Evolutionary conservation across 2,797 vertebrate genomes (phyloP).

Genomic region (Bradypodion ventrale): DNA sequence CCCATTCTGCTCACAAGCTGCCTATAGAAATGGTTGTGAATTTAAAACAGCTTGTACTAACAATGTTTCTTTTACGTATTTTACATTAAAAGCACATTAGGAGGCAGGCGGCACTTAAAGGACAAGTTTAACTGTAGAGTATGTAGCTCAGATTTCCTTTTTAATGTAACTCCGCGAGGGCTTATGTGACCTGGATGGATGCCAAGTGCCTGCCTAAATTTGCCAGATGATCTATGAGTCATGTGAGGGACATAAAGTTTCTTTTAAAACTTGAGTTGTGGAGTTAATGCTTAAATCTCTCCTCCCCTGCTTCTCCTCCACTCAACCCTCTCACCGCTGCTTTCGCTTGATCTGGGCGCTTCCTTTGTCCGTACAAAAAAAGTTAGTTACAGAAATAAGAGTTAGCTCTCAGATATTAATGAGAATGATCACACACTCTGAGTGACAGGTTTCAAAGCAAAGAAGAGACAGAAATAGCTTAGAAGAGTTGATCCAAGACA

Average conservation of each 20-base stretch:
- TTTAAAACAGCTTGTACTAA: not conserved
- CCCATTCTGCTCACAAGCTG: too few relatives aligned
- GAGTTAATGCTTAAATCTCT: not conserved
- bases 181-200: not conserved
- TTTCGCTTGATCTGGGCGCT: not conserved
- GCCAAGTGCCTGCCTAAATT: not conserved
- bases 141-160: not conserved
- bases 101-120: not conserved
- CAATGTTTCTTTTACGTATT: not conserved
- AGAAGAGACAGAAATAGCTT: slow-evolving; percentile 5
- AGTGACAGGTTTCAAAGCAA: slow-evolving; percentile 10
- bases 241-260: not conserved
- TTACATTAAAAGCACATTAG: not conserved
- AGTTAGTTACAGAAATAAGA: not conserved
- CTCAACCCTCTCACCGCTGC: not conserved
- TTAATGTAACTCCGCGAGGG: not conserved
- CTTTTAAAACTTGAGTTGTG: not conserved
- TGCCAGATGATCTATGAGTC: not conserved
- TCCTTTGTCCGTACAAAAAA: not conserved
- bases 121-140: not conserved
- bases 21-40: not conserved
- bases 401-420: not conserved
- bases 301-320: not conserved
- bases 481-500: slow-evolving; percentile 14
- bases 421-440: not conserved